Conservation (phyloP, 2,113 vertebrate genomes). For the Danio rerio region GRCz12tu NC_133181.1:24974501-24975000, state of each 20-base stretch:
- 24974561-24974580: too few relatives aligned
- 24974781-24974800: not conserved
- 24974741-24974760: not conserved
- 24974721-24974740: not conserved
- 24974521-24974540: too few relatives aligned
- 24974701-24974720: not conserved
- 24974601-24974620: too few relatives aligned
- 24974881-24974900: constrained; percentile 88
- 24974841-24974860: constrained; percentile 86
- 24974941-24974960: constrained; percentile 88
- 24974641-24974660: not conserved
- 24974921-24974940: constrained; percentile 86
- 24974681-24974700: not conserved
- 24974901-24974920: constrained; percentile 88
- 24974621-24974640: too few relatives aligned
- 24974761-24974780: not conserved
- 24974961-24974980: constrained; percentile 91
- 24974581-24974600: too few relatives aligned
- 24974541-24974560: too few relatives aligned
- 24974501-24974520: too few relatives aligned
- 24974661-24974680: not conserved
- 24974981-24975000: constrained; percentile 85
- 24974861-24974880: constrained; percentile 88
- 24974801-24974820: constrained; percentile 21
- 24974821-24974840: constrained; percentile 27